Evolutionary conservation across 2,113 vertebrate species (phyloP).

Genomic region (Microcebus griseorufus): DNA sequence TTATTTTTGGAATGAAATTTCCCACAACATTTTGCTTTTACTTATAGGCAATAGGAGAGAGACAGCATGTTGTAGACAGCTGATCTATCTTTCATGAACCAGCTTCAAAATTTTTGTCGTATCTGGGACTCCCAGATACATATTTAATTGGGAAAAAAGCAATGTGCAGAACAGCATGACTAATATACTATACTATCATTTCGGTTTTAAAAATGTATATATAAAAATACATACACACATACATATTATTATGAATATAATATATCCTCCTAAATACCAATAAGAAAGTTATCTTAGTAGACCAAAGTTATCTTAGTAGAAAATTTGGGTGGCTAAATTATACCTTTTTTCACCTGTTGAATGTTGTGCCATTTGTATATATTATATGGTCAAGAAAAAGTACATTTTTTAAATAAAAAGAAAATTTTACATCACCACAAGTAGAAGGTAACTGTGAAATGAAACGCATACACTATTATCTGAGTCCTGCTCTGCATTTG

Average conservation of each 20-base stretch:
- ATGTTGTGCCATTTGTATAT: not conserved
- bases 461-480: not conserved
- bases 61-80: not conserved
- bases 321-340: not conserved
- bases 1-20: not conserved
- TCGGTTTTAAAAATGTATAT: not conserved
- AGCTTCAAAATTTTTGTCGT: not conserved
- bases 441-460: not conserved
- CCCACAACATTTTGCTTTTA: not conserved
- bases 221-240: not conserved
- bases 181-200: not conserved
- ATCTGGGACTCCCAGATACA: not conserved
- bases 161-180: not conserved
- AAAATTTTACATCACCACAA: conserved; percentile 8
- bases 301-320: not conserved
- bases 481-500: not conserved
- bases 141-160: not conserved
- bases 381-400: not conserved
- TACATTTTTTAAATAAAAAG: conserved; percentile 20
- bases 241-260: not conserved
- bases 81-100: not conserved
- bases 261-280: conserved; percentile 14
- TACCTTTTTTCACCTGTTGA: not conserved
- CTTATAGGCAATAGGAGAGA: not conserved
- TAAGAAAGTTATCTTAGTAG: not conserved